A percentile compares a stretch with the other conserved stretches of the same genome.
Evolutionary conservation across 2,888 invertebrate species (phyloP).

Genomic region (Didymodactylos carnosus): DNA sequence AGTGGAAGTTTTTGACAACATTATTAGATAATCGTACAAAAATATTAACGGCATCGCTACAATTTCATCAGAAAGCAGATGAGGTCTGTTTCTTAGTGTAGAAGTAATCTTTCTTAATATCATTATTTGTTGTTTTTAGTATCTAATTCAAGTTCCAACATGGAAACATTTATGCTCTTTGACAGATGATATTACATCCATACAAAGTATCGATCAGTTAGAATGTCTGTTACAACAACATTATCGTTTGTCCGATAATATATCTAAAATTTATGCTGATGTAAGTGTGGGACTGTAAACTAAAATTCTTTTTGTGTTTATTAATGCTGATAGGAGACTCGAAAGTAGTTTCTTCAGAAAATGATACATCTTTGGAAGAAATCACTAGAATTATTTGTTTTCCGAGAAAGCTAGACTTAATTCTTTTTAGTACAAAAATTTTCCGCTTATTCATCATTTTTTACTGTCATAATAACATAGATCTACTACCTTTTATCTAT

Average conservation of each 20-base stretch:
- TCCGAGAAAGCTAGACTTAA: no score
- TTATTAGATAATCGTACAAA: slow-evolving; percentile 80
- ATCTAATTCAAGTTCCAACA: slow-evolving; percentile 51
- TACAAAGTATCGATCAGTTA: slow-evolving; percentile 54
- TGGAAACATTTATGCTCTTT: slow-evolving; percentile 77
- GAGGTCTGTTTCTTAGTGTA: slow-evolving; percentile 34
- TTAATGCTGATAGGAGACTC: no score
- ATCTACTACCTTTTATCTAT: no score
- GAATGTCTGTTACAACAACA: slow-evolving; percentile 80
- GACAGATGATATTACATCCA: slow-evolving; percentile 37
- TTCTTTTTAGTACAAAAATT: no score
- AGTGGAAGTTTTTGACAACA: slow-evolving; percentile 67
- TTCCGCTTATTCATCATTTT: no score
- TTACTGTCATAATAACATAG: no score
- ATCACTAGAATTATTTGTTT: no score
- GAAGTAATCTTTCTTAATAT: neutral
- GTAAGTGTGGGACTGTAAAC: slow-evolving; percentile 38
- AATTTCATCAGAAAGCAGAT: slow-evolving; percentile 76
- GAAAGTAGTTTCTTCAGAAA: no score
- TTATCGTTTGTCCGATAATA: slow-evolving; percentile 77
- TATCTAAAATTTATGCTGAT: slow-evolving; percentile 84
- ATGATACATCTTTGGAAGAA: no score
- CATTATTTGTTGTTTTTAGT: slow-evolving; percentile 21
- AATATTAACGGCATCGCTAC: slow-evolving; percentile 70
- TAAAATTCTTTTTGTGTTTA: no score